These are phyloP conservation scores for Bufotes viridis DNA, from an alignment of 2,797 vertebrate genomes.

Conservation along the genomic window DNA sequence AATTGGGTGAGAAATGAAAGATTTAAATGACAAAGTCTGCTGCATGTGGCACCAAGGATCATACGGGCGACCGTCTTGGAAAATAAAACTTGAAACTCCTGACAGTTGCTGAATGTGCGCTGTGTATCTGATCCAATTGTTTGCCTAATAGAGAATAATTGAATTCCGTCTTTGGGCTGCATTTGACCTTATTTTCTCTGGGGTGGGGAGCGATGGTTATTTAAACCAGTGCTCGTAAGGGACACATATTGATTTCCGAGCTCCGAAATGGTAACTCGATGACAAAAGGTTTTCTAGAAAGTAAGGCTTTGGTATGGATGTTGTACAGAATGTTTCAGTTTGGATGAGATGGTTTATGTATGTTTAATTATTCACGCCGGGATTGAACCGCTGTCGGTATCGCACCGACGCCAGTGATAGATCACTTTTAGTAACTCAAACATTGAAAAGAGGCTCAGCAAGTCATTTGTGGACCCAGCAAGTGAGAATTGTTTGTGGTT, in stretches of 20 bases:
- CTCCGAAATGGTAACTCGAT: constrained; percentile 48
- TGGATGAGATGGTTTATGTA: constrained; percentile 9
- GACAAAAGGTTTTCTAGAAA: constrained; percentile 23
- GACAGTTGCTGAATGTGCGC: not conserved
- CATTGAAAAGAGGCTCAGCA: not conserved
- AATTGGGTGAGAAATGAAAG: not conserved
- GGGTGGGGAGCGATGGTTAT: not conserved
- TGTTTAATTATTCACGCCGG: constrained; percentile 26
- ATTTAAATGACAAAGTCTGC: not conserved
- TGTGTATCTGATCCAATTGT: not conserved
- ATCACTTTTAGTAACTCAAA: not conserved
- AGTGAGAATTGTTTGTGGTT: not conserved
- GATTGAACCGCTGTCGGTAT: constrained; percentile 2
- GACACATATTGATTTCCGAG: constrained; percentile 43
- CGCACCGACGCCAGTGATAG: not conserved
- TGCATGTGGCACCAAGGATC: not conserved
- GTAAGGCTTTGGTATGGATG: constrained; percentile 7
- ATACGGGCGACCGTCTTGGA: not conserved
- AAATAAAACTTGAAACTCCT: not conserved
- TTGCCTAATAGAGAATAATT: constrained; percentile 8
- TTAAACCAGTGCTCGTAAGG: constrained; percentile 17
- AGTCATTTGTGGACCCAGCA: not conserved
- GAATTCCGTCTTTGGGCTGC: not conserved
- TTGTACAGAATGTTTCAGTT: constrained; percentile 45
- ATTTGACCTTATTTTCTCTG: constrained; percentile 32